Evolutionary conservation across 2,888 invertebrate genomes (phyloP).

Genomic region (Argynnis bischoffii): DNA sequence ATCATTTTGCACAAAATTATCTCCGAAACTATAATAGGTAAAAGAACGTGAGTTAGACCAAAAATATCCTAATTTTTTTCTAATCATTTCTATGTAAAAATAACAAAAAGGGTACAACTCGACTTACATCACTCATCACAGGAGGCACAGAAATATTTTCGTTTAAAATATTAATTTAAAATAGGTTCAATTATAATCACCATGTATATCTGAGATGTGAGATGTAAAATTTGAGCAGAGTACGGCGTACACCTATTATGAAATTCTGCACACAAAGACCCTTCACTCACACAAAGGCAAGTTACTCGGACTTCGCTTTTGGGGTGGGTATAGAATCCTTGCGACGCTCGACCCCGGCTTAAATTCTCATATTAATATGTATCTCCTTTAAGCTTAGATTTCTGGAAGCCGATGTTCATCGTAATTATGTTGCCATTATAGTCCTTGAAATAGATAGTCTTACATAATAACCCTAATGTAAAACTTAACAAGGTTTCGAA

Average conservation of each 20-base stretch:
- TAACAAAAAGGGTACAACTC: too few species aligned
- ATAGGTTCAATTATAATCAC: conserved; percentile 40
- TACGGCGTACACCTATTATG: conserved; percentile 77
- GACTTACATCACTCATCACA: too few species aligned
- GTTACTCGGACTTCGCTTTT: conserved; percentile 71
- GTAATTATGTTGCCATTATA: conserved; percentile 56
- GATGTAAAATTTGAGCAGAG: conserved; percentile 80
- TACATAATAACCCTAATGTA: not conserved
- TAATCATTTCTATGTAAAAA: too few species aligned
- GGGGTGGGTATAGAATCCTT: conserved; percentile 65
- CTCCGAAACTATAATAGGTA: too few species aligned
- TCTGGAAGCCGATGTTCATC: conserved; percentile 58
- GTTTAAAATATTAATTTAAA: not conserved
- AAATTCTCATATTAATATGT: conserved; percentile 80
- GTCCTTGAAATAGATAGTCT: conserved; percentile 8
- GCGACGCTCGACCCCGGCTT: conserved; percentile 70
- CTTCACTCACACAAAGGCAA: conserved; percentile 53
- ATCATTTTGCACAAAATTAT: too few species aligned
- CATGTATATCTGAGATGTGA: conserved; percentile 70
- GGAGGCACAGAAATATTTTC: too few species aligned
- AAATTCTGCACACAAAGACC: conserved; percentile 70
- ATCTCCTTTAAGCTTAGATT: conserved; percentile 73
- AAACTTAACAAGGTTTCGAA: not conserved
- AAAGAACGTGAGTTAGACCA: too few species aligned
- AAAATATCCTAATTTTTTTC: too few species aligned